phyloP scores from a whole-genome alignment of 2,113 vertebrate genomes.

The Cnemophilus loriae region DNA sequence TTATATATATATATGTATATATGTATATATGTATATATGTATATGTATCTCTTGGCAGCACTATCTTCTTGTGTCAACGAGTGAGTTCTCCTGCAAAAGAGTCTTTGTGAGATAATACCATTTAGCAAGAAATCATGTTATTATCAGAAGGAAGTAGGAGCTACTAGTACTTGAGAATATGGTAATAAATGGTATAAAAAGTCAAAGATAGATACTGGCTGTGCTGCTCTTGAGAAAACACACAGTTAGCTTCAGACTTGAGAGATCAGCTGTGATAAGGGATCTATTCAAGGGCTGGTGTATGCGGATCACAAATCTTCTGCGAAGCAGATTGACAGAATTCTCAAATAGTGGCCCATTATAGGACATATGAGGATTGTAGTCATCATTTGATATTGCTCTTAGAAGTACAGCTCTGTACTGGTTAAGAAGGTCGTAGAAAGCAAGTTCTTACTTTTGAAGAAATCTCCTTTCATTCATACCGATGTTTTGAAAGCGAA shows the following conservation, averaged over 20 bases:
- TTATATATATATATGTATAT: background rate
- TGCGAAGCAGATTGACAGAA: background rate
- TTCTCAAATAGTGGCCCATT: background rate
- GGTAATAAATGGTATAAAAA: background rate
- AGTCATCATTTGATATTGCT: background rate
- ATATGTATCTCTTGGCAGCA: background rate
- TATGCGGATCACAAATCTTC: background rate
- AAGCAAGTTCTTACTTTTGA: background rate
- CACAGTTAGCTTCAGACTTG: background rate
- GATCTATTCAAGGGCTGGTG: background rate
- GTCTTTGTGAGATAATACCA: background rate
- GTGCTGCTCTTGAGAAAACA: background rate
- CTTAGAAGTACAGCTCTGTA: background rate
- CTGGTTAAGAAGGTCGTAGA: background rate
- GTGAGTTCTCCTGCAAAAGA: background rate
- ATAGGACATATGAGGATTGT: background rate
- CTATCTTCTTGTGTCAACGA: background rate
- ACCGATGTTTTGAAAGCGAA: background rate
- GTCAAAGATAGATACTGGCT: background rate
- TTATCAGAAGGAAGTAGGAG: background rate
- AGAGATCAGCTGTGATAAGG: background rate
- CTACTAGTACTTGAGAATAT: background rate
- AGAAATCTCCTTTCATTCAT: background rate
- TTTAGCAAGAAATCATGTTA: background rate
- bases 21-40: background rate